phyloP scores from a whole-genome alignment of 2,113 vertebrate species.

The Eptesicus fuscus region DNA sequence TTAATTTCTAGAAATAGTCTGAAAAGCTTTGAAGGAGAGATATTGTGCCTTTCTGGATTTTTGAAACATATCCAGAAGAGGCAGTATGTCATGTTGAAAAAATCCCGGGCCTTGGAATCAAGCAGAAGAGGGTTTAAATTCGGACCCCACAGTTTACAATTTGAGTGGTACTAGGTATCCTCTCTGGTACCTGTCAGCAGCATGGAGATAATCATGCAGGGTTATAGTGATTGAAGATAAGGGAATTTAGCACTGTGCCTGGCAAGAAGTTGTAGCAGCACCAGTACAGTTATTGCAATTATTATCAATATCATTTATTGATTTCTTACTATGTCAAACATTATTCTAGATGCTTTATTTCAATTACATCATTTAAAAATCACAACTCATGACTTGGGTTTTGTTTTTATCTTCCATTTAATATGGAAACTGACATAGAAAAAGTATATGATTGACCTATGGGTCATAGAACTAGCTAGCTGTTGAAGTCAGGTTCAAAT shows the following conservation, averaged over 20 bases:
- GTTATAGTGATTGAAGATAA: not conserved
- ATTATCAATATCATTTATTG: not conserved
- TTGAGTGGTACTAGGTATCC: not conserved
- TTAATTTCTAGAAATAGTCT: conserved; percentile 12
- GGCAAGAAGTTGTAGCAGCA: not conserved
- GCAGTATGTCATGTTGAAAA: not conserved
- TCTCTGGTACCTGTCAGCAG: not conserved
- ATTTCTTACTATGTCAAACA: not conserved
- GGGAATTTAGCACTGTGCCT: not conserved
- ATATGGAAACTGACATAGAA: not conserved
- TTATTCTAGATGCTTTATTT: not conserved
- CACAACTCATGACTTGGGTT: not conserved
- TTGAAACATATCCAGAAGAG: not conserved
- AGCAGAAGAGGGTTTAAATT: not conserved
- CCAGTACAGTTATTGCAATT: not conserved
- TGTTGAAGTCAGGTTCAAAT: not conserved
- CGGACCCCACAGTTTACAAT: not conserved
- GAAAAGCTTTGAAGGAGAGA: not conserved
- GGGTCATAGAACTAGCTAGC: not conserved
- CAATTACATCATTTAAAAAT: not conserved
- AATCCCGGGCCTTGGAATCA: not conserved
- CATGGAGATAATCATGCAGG: not conserved
- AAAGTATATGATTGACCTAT: not conserved
- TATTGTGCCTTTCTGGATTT: not conserved
- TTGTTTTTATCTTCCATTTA: not conserved